phyloP scores from a whole-genome alignment of 2,113 vertebrate species.

The Alexandromys fortis region DNA sequence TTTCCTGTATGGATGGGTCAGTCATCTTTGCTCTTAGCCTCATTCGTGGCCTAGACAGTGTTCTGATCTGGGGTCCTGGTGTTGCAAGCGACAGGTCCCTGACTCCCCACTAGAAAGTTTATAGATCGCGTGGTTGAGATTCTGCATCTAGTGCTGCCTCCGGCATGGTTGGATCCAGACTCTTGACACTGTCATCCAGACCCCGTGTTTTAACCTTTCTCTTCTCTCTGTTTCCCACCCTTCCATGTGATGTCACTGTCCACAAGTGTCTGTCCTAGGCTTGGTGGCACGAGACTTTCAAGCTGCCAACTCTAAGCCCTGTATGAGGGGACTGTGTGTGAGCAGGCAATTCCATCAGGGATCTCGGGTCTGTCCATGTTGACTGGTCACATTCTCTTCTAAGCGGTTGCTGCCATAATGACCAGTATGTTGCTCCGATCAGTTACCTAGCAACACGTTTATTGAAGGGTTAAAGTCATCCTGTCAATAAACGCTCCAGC shows the following conservation, averaged over 20 bases:
- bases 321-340: not conserved
- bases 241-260: not conserved
- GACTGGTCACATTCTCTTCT: not conserved
- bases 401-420: not conserved
- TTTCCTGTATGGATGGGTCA: not conserved
- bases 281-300: not conserved
- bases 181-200: not conserved
- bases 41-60: not conserved
- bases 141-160: not conserved
- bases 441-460: not conserved
- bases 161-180: not conserved
- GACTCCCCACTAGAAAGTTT: not conserved
- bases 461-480: not conserved
- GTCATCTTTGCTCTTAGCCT: not conserved
- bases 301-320: not conserved
- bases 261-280: not conserved
- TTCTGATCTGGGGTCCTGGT: not conserved
- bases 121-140: not conserved
- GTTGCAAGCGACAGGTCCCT: not conserved
- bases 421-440: not conserved
- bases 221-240: not conserved
- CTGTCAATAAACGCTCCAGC: not conserved
- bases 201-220: not conserved
- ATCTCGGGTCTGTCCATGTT: not conserved
- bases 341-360: not conserved